A percentile compares a stretch with the other conserved stretches of the same genome.
Evolutionary conservation across 2,888 invertebrate genomes (phyloP).

Genomic region (Brachycybe producta): DNA sequence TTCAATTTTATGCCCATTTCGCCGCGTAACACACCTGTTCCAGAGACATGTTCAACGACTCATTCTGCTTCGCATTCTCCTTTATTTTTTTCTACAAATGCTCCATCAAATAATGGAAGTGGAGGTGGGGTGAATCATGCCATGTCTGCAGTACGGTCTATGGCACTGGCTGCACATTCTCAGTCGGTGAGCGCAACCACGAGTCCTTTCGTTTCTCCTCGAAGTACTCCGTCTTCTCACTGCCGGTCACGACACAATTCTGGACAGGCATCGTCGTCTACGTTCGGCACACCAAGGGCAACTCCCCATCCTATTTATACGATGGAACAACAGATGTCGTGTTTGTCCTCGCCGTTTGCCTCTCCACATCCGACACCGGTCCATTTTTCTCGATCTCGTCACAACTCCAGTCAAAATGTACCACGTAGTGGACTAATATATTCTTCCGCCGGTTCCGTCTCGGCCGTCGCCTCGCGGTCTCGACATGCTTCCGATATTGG

Average conservation of each 20-base stretch:
- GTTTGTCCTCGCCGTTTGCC: constrained; percentile 27
- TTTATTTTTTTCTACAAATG: constrained; percentile 1
- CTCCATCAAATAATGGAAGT: constrained; percentile 15
- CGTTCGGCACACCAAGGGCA: constrained; percentile 19
- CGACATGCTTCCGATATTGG: constrained; percentile 27
- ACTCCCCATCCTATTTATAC: constrained; percentile 16
- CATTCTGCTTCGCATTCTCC: constrained; percentile 5
- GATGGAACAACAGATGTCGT: constrained; percentile 6
- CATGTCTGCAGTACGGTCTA: constrained; percentile 17
- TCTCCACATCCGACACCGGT: constrained; percentile 30
- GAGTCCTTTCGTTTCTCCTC: constrained; percentile 70
- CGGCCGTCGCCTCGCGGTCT: constrained; percentile 20
- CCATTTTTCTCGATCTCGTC: constrained; percentile 28
- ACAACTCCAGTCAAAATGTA: constrained; percentile 25
- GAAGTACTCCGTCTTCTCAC: constrained; percentile 49
- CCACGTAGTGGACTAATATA: not conserved
- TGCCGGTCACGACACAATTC: constrained; percentile 50
- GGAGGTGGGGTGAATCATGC: constrained; percentile 8
- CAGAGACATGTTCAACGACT: constrained; percentile 19
- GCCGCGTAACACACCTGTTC: constrained; percentile 40
- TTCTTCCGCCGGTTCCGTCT: not conserved
- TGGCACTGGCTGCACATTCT: constrained; percentile 39
- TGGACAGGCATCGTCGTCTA: constrained; percentile 27
- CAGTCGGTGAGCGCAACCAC: constrained; percentile 54
- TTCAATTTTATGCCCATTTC: constrained; percentile 79